Evolutionary conservation across 2,113 vertebrate species (phyloP).

Genomic region (Microcebus griseorufus): DNA sequence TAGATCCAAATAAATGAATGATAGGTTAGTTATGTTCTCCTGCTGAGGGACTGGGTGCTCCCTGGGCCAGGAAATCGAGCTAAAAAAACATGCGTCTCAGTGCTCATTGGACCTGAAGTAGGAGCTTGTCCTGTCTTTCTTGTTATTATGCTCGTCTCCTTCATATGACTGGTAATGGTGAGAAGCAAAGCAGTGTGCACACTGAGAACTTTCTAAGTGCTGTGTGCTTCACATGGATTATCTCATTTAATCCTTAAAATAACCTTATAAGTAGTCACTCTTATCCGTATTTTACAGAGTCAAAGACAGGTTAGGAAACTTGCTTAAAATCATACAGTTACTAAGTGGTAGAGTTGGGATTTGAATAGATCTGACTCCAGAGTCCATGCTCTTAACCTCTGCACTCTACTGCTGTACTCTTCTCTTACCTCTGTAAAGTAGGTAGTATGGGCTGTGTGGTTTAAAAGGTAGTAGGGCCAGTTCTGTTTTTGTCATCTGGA

Average conservation of each 20-base stretch:
- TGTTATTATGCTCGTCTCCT: not conserved
- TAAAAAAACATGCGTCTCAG: not conserved
- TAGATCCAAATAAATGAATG: slow-evolving; percentile 23
- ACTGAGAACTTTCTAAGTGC: not conserved
- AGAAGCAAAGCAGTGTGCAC: not conserved
- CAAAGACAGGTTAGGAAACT: not conserved
- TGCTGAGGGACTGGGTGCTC: not conserved
- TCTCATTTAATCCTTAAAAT: slow-evolving; percentile 16
- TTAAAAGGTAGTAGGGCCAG: not conserved
- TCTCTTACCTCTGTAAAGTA: not conserved
- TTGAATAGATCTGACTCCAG: not conserved
- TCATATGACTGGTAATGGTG: not conserved
- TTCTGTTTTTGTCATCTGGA: slow-evolving; percentile 23
- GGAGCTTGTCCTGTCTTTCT: not conserved
- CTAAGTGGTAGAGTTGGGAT: slow-evolving; percentile 25
- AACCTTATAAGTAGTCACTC: not conserved
- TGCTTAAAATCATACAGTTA: not conserved
- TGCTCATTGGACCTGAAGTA: not conserved
- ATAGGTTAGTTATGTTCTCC: not conserved
- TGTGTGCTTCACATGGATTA: not conserved
- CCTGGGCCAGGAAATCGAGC: not conserved
- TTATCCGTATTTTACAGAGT: slow-evolving; percentile 8
- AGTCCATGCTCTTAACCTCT: not conserved
- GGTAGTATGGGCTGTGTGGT: not conserved
- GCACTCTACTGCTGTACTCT: not conserved